Evolutionary conservation across 2,797 vertebrate species (phyloP).

Genomic region (Sparidentex hasta): DNA sequence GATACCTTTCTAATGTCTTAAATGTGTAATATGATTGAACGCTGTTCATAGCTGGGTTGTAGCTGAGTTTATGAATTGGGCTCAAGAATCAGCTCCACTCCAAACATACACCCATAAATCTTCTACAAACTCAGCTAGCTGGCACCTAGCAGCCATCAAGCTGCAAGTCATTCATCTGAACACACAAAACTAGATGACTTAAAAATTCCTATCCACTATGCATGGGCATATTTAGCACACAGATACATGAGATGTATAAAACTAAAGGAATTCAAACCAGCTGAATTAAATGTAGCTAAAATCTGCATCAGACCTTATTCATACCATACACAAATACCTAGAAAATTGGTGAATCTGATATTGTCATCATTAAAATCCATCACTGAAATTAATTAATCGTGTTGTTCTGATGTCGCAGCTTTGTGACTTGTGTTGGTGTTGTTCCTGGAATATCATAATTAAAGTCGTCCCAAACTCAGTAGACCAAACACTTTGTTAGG

Average conservation of each 20-base stretch:
- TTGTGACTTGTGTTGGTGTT: no score
- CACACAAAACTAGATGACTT: background rate
- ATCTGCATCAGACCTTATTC: no score
- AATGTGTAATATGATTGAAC: background rate
- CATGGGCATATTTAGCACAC: background rate
- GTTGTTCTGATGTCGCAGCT: no score
- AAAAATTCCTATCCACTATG: background rate
- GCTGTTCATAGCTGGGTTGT: background rate
- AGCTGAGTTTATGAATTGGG: background rate
- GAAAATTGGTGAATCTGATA: no score
- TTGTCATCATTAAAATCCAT: no score
- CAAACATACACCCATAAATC: constrained; percentile 8
- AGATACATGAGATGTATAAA: background rate
- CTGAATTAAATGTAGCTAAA: no score
- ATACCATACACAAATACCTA: no score
- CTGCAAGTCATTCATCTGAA: constrained; percentile 14
- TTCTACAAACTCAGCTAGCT: background rate
- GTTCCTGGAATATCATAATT: no score
- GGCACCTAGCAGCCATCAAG: constrained; percentile 5
- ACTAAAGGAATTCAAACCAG: no score
- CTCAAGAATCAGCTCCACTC: background rate
- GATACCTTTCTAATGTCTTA: background rate
- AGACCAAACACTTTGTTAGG: no score
- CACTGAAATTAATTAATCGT: no score
- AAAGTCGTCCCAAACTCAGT: no score